These are phyloP conservation scores for Toxotes chatareus DNA, from an alignment of 2,113 vertebrate species.

Conservation along the genomic window DNA sequence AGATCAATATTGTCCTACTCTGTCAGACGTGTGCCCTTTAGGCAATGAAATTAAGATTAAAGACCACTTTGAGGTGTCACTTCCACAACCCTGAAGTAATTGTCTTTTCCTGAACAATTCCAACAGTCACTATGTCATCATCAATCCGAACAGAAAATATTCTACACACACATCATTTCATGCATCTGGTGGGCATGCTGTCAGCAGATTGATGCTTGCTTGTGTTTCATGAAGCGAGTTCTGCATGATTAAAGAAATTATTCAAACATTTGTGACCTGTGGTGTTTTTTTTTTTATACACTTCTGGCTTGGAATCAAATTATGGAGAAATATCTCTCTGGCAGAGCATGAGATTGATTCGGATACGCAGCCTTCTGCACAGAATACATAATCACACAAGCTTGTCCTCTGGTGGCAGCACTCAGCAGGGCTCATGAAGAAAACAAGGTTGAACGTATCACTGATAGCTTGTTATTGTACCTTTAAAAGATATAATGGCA, in stretches of 20 bases:
- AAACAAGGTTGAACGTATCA: constrained; percentile 8
- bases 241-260: constrained; percentile 60
- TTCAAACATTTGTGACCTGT: constrained; percentile 68
- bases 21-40: constrained; percentile 58
- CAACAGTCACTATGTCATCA: background rate
- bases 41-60: constrained; percentile 64
- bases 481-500: constrained; percentile 7
- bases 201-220: background rate
- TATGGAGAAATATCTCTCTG: constrained; percentile 69
- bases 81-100: constrained; percentile 5
- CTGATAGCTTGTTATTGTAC: background rate
- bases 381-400: constrained; percentile 68
- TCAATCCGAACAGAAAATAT: constrained; percentile 5
- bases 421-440: constrained; percentile 31
- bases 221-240: constrained; percentile 49
- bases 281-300: constrained; percentile 51
- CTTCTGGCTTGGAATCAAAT: constrained; percentile 71
- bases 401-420: constrained; percentile 56
- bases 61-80: constrained; percentile 50
- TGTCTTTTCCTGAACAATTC: constrained; percentile 39
- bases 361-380: constrained; percentile 55
- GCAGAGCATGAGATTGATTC: constrained; percentile 79
- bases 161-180: background rate
- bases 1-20: constrained; percentile 61
- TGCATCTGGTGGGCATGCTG: background rate